A percentile compares a stretch with the other conserved stretches of the same genome.
Conservation (phyloP, 2,888 invertebrate genomes). For the Ommatoiulus sabulosus region DNA sequence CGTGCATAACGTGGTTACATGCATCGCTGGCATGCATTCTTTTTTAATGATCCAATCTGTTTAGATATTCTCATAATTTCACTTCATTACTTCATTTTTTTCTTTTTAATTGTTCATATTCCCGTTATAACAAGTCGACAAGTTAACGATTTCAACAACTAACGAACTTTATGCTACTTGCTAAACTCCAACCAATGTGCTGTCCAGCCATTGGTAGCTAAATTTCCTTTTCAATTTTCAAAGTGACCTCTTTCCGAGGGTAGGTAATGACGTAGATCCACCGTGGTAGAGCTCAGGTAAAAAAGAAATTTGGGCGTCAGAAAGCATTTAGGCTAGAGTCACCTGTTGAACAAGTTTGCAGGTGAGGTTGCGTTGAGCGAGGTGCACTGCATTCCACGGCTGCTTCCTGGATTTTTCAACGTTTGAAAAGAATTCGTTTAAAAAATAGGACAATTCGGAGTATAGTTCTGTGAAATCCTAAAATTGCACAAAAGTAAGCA, state of each 20-base stretch:
- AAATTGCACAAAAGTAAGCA: background rate
- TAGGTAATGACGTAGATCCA: background rate
- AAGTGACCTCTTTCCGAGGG: background rate
- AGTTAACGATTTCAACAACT: too few species aligned
- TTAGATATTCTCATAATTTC: too few species aligned
- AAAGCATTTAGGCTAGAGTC: background rate
- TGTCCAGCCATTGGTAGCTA: background rate
- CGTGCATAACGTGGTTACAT: too few species aligned
- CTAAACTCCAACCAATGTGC: background rate
- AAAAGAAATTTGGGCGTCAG: constrained; percentile 28
- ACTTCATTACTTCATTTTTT: too few species aligned
- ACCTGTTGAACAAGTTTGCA: constrained; percentile 21
- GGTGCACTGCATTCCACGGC: constrained; percentile 35
- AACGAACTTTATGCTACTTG: too few species aligned
- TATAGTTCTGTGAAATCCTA: background rate
- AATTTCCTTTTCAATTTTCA: background rate
- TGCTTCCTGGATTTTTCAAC: constrained; percentile 1
- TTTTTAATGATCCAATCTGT: too few species aligned
- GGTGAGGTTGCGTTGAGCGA: background rate
- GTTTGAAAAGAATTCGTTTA: constrained; percentile 1
- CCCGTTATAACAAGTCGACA: too few species aligned
- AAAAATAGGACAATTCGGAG: background rate
- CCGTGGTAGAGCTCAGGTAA: background rate
- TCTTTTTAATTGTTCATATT: too few species aligned
- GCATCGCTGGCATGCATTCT: too few species aligned